These are phyloP conservation scores for Cantharis rufa DNA, from an alignment of 2,888 invertebrate genomes.

Conservation along the genomic window DNA sequence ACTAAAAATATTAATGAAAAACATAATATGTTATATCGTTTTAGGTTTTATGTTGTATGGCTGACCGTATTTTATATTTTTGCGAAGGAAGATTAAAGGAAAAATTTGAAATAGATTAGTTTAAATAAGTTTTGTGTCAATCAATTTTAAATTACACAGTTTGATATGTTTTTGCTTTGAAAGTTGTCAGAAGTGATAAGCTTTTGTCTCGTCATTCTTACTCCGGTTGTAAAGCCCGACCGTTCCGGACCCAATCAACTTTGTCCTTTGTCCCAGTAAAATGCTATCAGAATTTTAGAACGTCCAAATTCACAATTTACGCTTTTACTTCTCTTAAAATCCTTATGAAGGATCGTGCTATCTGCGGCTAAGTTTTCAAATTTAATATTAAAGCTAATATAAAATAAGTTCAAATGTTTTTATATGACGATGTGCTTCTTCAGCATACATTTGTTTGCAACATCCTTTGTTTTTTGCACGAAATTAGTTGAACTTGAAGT, in stretches of 20 bases:
- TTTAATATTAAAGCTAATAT: neutral
- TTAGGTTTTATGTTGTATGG: neutral
- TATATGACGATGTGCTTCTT: neutral
- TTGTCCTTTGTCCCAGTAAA: slow-evolving; percentile 38
- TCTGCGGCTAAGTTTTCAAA: neutral
- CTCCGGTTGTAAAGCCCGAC: slow-evolving; percentile 38
- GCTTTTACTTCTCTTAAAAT: slow-evolving; percentile 27
- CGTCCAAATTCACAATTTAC: slow-evolving; percentile 37
- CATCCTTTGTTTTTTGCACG: neutral
- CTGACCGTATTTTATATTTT: neutral
- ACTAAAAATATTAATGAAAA: too few relatives aligned
- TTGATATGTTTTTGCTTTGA: slow-evolving; percentile 26
- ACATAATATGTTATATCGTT: neutral
- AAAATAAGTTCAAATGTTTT: neutral
- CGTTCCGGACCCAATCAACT: slow-evolving; percentile 40
- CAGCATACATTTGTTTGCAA: neutral
- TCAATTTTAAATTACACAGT: slow-evolving; percentile 22
- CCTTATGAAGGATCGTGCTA: neutral
- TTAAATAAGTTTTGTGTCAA: slow-evolving; percentile 12
- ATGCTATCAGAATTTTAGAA: slow-evolving; percentile 40
- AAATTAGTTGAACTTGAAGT: neutral
- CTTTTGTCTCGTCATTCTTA: slow-evolving; percentile 37
- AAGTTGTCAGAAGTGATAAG: slow-evolving; percentile 37
- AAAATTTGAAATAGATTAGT: slow-evolving; percentile 15
- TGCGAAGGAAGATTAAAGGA: neutral